phyloP scores from a whole-genome alignment of 2,888 invertebrate species.

The Anthophora plumipes region DNA sequence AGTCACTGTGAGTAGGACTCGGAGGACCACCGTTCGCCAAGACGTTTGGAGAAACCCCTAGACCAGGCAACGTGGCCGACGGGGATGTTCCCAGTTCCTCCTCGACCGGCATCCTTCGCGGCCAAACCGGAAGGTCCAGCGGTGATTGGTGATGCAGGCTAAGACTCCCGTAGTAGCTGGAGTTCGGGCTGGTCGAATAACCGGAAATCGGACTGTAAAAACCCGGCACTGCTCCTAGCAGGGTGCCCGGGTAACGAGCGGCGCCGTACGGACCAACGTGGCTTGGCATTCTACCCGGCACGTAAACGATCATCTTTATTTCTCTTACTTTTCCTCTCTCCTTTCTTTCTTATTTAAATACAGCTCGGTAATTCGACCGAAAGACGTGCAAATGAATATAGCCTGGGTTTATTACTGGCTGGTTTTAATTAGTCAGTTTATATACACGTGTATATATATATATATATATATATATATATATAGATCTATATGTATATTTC shows the following conservation, averaged over 20 bases:
- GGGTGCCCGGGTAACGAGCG: conserved; percentile 82
- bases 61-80: conserved; percentile 72
- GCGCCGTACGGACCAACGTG: conserved; percentile 81
- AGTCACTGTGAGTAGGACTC: conserved; percentile 83
- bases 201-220: conserved; percentile 78
- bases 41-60: conserved; percentile 72
- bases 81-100: conserved; percentile 80
- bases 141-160: conserved; percentile 64
- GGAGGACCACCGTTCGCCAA: conserved; percentile 79
- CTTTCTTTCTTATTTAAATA: not conserved
- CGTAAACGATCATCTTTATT: conserved; percentile 83
- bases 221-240: conserved; percentile 78
- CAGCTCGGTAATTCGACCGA: conserved; percentile 36
- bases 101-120: conserved; percentile 83
- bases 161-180: conserved; percentile 73
- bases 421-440: conserved; percentile 52
- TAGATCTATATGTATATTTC: no score
- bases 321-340: conserved; percentile 18
- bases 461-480: no score
- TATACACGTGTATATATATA: not conserved
- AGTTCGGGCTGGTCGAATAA: conserved; percentile 64
- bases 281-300: conserved; percentile 84
- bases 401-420: not conserved
- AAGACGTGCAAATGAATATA: conserved; percentile 68
- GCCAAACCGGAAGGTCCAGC: conserved; percentile 82